phyloP scores from a whole-genome alignment of 1,140 invertebrate genomes.

The Triops longicaudatus region DNA sequence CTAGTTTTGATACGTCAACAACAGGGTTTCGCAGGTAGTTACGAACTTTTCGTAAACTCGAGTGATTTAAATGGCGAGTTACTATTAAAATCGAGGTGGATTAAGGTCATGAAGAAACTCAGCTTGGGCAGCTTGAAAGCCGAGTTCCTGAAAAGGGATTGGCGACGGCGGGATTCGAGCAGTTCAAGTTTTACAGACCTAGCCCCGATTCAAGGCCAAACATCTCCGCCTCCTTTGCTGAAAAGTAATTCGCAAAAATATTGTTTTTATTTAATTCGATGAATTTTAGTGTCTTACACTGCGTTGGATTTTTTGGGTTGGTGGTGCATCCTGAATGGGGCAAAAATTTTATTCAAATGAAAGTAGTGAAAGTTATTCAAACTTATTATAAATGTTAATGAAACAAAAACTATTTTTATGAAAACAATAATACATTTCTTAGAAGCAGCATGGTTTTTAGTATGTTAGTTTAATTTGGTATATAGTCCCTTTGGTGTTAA shows the following conservation, averaged over 20 bases:
- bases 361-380: no score
- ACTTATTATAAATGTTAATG: no score
- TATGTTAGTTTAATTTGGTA: no score
- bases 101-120: conserved; percentile 26
- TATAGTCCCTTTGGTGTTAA: no score
- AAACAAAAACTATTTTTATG: no score
- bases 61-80: neutral
- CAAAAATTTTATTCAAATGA: no score
- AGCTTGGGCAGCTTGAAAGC: conserved; percentile 25
- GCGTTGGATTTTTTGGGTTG: no score
- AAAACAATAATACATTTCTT: no score
- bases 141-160: conserved; percentile 23
- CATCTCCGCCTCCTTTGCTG: conserved; percentile 3
- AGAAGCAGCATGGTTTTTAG: no score
- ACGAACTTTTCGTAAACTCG: neutral
- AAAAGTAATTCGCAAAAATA: neutral
- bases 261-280: neutral
- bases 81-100: neutral
- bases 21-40: neutral
- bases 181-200: neutral
- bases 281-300: no score
- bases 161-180: conserved; percentile 18
- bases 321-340: no score
- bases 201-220: conserved; percentile 18
- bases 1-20: neutral